Evolutionary conservation across 2,797 vertebrate species (phyloP).

Genomic region (Salarias fasciatus): DNA sequence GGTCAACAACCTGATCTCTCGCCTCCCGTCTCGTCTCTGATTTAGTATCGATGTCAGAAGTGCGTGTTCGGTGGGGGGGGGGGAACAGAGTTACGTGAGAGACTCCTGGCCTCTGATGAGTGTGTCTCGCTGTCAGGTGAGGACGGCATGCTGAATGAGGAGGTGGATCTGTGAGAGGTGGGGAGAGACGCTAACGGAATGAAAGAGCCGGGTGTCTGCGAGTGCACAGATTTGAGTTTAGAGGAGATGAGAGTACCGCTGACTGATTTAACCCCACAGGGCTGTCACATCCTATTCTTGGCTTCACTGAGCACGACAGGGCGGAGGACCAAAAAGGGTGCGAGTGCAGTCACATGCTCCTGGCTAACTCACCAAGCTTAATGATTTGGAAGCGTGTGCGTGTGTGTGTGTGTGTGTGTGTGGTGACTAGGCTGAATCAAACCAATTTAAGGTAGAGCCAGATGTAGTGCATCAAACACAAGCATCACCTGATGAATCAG

Average conservation of each 20-base stretch:
- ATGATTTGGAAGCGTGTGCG: slow-evolving; percentile 66
- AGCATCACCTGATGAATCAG: slow-evolving; percentile 70
- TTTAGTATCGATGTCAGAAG: slow-evolving; percentile 40
- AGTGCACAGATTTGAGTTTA: slow-evolving; percentile 62
- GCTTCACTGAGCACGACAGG: slow-evolving; percentile 78
- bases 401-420: no score
- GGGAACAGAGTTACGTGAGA: slow-evolving; percentile 23
- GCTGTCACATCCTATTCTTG: slow-evolving; percentile 81
- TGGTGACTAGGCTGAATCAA: slow-evolving; percentile 47
- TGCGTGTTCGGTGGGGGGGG: slow-evolving; percentile 42
- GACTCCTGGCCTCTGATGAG: slow-evolving; percentile 27
- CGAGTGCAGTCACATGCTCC: slow-evolving; percentile 75
- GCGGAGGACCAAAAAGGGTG: slow-evolving; percentile 72
- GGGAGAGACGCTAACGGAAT: slow-evolving; percentile 34
- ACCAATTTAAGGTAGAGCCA: slow-evolving; percentile 67
- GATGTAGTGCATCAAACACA: slow-evolving; percentile 67
- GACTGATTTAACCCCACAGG: slow-evolving; percentile 79
- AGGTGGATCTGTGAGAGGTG: slow-evolving; percentile 27
- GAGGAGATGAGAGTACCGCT: slow-evolving; percentile 64
- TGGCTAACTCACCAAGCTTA: slow-evolving; percentile 61
- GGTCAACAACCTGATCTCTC: slow-evolving; percentile 48
- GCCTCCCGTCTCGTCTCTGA: slow-evolving; percentile 12
- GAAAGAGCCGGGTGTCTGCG: slow-evolving; percentile 33
- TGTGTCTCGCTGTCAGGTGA: slow-evolving; percentile 51
- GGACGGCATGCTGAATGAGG: slow-evolving; percentile 34